Percentiles rank a stretch among this genome's conserved stretches.
Conservation (phyloP, 1,140 invertebrate species). For the Papilio machaon region DNA sequence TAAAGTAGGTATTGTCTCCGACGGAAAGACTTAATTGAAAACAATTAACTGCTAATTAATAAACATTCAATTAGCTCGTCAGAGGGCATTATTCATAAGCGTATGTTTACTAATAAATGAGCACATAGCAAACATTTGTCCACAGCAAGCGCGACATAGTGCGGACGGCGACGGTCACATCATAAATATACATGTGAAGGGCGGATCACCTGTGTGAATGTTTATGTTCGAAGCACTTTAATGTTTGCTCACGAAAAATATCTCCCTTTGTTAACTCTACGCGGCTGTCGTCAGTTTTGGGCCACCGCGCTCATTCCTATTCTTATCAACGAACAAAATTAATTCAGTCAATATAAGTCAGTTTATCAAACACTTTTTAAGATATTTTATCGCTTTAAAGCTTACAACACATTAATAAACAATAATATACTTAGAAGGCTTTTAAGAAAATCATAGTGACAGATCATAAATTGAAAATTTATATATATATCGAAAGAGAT, state of each 20-base stretch:
- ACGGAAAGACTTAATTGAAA: background rate
- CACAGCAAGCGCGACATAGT: constrained; percentile 62
- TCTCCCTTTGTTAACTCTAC: constrained; percentile 68
- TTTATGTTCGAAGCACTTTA: constrained; percentile 64
- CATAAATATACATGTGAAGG: constrained; percentile 77
- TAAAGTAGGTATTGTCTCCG: background rate
- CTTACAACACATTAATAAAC: constrained; percentile 23
- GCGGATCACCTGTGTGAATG: constrained; percentile 62
- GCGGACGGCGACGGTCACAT: constrained; percentile 64
- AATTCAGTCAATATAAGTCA: constrained; percentile 21
- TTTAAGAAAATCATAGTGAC: constrained; percentile 9
- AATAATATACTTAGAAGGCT: constrained; percentile 22
- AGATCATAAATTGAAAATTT: constrained; percentile 13
- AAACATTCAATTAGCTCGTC: constrained; percentile 20
- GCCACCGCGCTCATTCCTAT: constrained; percentile 43
- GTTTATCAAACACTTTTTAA: constrained; percentile 11
- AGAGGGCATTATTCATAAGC: constrained; percentile 29
- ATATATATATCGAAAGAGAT: background rate
- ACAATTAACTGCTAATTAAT: constrained; percentile 22
- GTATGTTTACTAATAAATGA: constrained; percentile 34
- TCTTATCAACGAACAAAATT: constrained; percentile 22
- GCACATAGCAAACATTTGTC: constrained; percentile 66
- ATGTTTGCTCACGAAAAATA: constrained; percentile 76
- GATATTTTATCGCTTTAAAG: background rate
- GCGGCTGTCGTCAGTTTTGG: constrained; percentile 52